Percentiles rank a stretch among this genome's conserved stretches.
Conservation (phyloP, 2,113 vertebrate species). For the Albula glossodonta region DNA sequence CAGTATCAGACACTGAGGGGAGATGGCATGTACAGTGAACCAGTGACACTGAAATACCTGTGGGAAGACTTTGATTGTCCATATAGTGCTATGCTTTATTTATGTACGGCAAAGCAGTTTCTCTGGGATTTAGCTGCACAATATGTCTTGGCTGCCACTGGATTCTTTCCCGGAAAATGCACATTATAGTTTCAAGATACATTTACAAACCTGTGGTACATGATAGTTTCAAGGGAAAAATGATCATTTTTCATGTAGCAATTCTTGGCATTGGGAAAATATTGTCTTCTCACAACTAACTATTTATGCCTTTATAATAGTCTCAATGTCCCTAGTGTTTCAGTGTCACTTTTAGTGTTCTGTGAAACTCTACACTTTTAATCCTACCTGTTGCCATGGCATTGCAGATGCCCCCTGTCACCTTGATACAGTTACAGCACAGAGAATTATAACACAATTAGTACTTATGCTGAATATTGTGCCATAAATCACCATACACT, state of each 20-base stretch:
- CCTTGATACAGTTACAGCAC: constrained; percentile 4
- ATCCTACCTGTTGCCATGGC: background rate
- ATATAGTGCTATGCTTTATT: background rate
- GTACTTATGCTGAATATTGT: background rate
- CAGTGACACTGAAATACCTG: too few species aligned
- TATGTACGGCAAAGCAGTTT: too few species aligned
- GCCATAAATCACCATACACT: constrained; percentile 10
- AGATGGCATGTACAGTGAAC: background rate
- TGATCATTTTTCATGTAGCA: background rate
- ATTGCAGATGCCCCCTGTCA: background rate
- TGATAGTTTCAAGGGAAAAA: background rate
- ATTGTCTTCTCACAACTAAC: background rate
- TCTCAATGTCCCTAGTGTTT: background rate
- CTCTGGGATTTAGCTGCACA: too few species aligned
- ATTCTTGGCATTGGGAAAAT: background rate
- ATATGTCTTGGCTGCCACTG: background rate
- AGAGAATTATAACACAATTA: constrained; percentile 19
- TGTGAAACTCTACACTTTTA: background rate
- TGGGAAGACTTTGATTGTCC: background rate
- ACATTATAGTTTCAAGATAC: background rate
- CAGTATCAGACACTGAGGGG: too few species aligned
- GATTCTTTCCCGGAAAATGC: background rate
- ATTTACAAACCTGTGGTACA: background rate
- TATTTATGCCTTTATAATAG: background rate
- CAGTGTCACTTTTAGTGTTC: background rate